Evolutionary conservation across 2,888 invertebrate genomes (phyloP), one percentile per base, ranked within the genome.

Genomic region (Epicampocera succincta): DNA sequence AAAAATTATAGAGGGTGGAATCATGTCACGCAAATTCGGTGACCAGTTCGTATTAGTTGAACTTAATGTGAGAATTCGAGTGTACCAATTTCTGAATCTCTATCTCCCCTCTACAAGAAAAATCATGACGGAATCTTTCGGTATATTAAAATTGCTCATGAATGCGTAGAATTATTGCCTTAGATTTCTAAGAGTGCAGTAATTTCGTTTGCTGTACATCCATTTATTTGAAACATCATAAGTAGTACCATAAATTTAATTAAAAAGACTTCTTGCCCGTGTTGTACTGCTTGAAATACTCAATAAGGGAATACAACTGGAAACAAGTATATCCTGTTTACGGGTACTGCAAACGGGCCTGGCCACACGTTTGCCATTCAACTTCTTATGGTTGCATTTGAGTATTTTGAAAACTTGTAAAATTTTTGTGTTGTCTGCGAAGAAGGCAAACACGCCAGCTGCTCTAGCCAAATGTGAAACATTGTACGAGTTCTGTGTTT

Each of bases 271-370:
- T 8, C 8, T 33, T 33, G 9, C 33, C 8, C 9, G 33, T 33
- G 9, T 46, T 46, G 6, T 46, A 52, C 2, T 66, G 42, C 19
- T 21, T 46, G 21, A 15, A 33, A 33, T 33, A 9, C 33, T 33
- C 33, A 61, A 69, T 68, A 38, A 46, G 38, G 25, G 52, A 60
- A 68, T 68, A 52, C 60, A 76, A 52, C 44, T 68, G 60, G 75
- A 68, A 68, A 52, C 56, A 46, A 56, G 33, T 38, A 56, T 60
- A 60, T 50, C 15, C 33, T 38, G 13, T 54, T 44, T 19, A n/a
- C 11, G n/a, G 33, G 48, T 48, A 15, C 46, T 54, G 54, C 4
- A 44, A 21, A 38, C 46, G 29, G n/a, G n/a, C 19, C 46, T 29
- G n/a, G n/a, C 19, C 40, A 5, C 11, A 60, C 12, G 19, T 13